Base-by-base conservation (phyloP, 1,140 invertebrate species). In the Drosophila albomicans region DNA sequence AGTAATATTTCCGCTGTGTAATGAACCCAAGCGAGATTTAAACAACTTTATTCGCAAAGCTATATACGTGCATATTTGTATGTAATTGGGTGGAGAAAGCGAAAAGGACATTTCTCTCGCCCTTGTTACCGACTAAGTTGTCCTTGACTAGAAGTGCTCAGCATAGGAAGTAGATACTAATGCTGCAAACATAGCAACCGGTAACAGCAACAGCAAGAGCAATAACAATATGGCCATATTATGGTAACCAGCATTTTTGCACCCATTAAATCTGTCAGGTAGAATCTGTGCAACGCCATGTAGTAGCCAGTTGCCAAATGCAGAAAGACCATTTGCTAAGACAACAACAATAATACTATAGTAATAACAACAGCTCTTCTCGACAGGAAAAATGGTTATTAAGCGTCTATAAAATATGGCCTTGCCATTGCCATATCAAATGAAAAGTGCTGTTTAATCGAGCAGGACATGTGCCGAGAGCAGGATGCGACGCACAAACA, bases 241-340 rank as follows among this genome's bases (percentile, higher is more conserved):
- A 80, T 71, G 64, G 70, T 76, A 70, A 66, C 57, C 79, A 79
- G 56, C 74, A 78, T 77, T 86, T 81, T 72, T 71, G 68, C 64
- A 79, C 73, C 77, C 79, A 82, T 82, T 88, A 78, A 82, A 82
- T 80, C 77, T 87, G 84, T 75, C 82, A 77, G 73, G 61, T 69
- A 20, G 49, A 78, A 70, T 65, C 65, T 51, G 71, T 51, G 66
- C 66, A 15, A 56, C 38, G 20, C 41, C 51, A 64, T 58, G 54
- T 67, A n/a, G 59, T 46, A 63, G 20, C 20, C 20, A 51, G 46
- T 49, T 8, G 6, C 46, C 48, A 41, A 64, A 52, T 32, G 30
- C 48, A 35, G 13, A n/a, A 32, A 46, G 28, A 30, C 16, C 35
- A 38, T 5, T 49, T 30, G 25, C n/a, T 3, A 32, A 52, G 10